phyloP scores from a whole-genome alignment of 2,113 vertebrate genomes.

The Apteryx mantelli region DNA sequence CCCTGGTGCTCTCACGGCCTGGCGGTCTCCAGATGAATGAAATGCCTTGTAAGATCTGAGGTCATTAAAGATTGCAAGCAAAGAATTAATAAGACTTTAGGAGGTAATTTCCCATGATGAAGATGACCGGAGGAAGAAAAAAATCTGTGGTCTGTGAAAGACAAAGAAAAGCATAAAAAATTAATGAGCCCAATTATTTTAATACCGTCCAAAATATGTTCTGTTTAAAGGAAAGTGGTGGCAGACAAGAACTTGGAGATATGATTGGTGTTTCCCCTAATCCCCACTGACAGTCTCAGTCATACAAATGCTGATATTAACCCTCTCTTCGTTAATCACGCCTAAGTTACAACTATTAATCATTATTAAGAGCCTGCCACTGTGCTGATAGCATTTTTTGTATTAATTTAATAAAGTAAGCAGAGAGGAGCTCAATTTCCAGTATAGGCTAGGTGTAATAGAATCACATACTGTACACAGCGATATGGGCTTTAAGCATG shows the following conservation, averaged over 20 bases:
- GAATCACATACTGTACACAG: neutral
- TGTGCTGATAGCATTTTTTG: neutral
- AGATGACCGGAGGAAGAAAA: neutral
- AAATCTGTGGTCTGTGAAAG: neutral
- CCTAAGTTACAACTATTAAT: neutral
- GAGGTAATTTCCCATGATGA: neutral
- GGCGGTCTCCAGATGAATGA: neutral
- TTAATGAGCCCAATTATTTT: neutral
- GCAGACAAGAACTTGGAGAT: neutral
- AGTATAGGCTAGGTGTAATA: accelerated
- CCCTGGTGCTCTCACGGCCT: neutral
- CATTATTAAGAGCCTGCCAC: slow-evolving; percentile 5
- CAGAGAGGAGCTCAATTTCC: neutral
- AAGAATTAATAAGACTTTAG: neutral
- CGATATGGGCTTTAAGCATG: accelerated
- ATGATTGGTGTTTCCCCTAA: slow-evolving; percentile 1
- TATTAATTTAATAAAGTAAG: neutral
- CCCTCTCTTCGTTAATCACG: neutral
- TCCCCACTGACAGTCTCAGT: neutral
- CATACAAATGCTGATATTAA: neutral
- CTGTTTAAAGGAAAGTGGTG: neutral
- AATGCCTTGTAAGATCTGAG: neutral
- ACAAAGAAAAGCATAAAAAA: neutral
- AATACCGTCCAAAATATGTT: neutral
- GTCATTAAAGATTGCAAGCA: neutral